Evolutionary conservation across 2,113 vertebrate species (phyloP).

Genomic region (Salvelinus sp.): DNA sequence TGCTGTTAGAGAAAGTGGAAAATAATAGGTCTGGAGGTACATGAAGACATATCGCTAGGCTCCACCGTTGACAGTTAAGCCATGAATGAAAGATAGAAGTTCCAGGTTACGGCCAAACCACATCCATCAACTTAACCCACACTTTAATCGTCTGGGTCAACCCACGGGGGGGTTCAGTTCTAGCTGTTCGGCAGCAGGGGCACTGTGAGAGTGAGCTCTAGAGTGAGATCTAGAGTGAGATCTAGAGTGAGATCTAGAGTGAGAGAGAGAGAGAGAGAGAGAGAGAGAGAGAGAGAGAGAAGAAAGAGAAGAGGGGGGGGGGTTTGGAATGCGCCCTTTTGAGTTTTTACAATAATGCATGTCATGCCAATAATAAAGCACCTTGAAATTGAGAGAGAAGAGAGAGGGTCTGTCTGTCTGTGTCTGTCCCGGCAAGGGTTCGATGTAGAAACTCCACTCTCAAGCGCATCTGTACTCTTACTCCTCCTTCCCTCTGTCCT

Average conservation of each 20-base stretch:
- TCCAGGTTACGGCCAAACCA: neutral
- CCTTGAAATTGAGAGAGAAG: neutral
- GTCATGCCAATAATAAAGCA: too few species aligned
- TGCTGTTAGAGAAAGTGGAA: neutral
- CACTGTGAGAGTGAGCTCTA: neutral
- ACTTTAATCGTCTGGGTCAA: neutral
- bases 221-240: too few species aligned
- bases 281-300: too few species aligned
- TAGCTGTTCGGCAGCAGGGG: neutral
- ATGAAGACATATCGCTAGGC: conserved; percentile 2
- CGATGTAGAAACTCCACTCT: conserved; percentile 1
- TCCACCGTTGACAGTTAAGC: neutral
- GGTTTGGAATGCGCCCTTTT: too few species aligned
- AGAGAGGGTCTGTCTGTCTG: neutral
- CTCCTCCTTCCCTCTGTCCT: neutral
- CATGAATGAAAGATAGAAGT: neutral
- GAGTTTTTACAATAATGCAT: too few species aligned
- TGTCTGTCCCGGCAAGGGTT: conserved; percentile 18
- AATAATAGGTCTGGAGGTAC: neutral
- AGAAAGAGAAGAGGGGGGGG: too few species aligned
- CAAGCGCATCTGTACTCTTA: conserved; percentile 6
- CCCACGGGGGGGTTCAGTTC: conserved; percentile 1
- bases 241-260: too few species aligned
- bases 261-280: too few species aligned
- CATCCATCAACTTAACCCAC: neutral